Evolutionary conservation across 2,888 invertebrate species (phyloP), one percentile per base, ranked within the genome.

Genomic region (Folsomia candida): DNA sequence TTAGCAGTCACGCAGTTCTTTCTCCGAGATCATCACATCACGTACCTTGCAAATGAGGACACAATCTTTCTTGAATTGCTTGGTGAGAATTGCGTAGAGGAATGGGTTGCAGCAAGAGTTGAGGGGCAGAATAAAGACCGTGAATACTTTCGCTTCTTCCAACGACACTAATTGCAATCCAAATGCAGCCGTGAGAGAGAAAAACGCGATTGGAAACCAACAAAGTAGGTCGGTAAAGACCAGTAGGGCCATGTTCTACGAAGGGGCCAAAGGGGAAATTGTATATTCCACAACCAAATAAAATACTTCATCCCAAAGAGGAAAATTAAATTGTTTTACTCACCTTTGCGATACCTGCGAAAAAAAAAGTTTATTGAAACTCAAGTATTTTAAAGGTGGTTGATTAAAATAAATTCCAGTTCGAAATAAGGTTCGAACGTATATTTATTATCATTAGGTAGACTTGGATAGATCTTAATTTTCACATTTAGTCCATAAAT

Each of bases 61-160:
- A 85, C 97, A 97, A 85, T 97, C 97, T 84, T 95, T 94, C 84
- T 97, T 97, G 84, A 97, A 97, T 83, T 97, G 96, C 83, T 97
- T 97, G 6, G 97, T 97, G 81, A 97, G 89, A 80, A 97, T 97
- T 65, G 97, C 97, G 83, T 98, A 98, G 28, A 98, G 88, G 83
- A 97, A 97, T 0, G 98, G 98, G 85, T 98, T 98, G 85, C 97
- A 96, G 84, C 97, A 97, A 18, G 94, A 94, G 84, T 98, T 98
- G 75, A 98, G 85, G 1, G 98, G 97, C 80, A 97, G 86, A 68
- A 98, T 91, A 83, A 98, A 97, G 54, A 98, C 96, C 1, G 96
- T 96, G 83, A 93, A 94, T 79, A 86, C 84, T 86, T 98, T 98
- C 61, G 97, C 97, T 84, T 95, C 93, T 83, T 97, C 96, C 73